Base-by-base conservation (phyloP, 2,888 invertebrate species). In the Agriopis marginaria region DNA sequence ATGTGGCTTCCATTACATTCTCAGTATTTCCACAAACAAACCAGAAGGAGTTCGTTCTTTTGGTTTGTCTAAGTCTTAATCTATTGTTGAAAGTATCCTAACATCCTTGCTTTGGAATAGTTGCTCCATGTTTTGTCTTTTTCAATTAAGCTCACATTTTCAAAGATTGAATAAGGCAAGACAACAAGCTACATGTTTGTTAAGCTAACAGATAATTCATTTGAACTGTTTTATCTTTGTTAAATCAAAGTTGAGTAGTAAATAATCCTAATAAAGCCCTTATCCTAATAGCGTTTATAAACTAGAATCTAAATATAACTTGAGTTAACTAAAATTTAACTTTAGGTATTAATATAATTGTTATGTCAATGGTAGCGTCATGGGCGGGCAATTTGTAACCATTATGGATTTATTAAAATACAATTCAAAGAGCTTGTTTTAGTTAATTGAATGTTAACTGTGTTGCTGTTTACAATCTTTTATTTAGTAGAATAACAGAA, bases 291-390 rank as follows among this genome's bases (percentile, higher is more conserved):
- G 32, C 32, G 32, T 32, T 32, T 32, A 32, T 32, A 32, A 32
- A 32, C 32, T 32, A 32, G 32, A 32, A 32, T 32, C 32, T 3
- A 3, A 32, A 32, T 32, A 32, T 32, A 32, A 32, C 32, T 32
- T 32, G 32, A 32, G 0, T 23, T 23, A 1, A 40, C 40, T 40
- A 40, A 40, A 40, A 40, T 40, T 4, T 10, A 42, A 17, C 9
- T 50, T 8, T 17, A 50, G 7, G 14, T 9, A 23, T 17, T 17
- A 3, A 50, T 14, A 49, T 42, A 42, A 42, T 42, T 42, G 4
- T 10, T 42, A 42, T 71, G 72, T 69, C 73, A 76, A 74, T 69
- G 72, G 69, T 39, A 63, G 64, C 54, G 58, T 65, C 62, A 56
- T 59, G 40, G 62, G 47, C 32, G 14, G 23, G 11, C 59, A 58